Evolutionary conservation across 2,113 vertebrate genomes (phyloP).

Genomic region (Ceyx melanurus): DNA sequence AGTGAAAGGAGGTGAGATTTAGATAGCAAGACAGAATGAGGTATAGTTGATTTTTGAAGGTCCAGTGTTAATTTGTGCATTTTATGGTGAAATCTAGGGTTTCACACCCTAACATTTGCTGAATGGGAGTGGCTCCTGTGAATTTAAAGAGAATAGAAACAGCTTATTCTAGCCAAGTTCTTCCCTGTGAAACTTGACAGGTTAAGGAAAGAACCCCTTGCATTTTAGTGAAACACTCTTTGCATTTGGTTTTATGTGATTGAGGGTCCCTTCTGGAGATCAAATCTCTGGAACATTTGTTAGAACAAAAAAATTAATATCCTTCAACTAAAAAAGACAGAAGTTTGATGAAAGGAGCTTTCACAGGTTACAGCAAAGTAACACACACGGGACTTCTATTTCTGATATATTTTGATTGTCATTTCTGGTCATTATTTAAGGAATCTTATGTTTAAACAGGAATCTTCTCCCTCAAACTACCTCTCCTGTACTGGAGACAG

Average conservation of each 20-base stretch:
- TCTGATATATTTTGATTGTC: not conserved
- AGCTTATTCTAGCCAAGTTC: not conserved
- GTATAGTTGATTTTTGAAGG: not conserved
- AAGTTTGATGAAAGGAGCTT: not conserved
- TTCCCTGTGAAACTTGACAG: not conserved
- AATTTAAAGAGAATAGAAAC: not conserved
- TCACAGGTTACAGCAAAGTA: not conserved
- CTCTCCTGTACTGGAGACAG: not conserved
- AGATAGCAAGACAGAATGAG: not conserved
- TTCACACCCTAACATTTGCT: not conserved
- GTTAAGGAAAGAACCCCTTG: not conserved
- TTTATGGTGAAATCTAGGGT: not conserved
- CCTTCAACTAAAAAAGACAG: not conserved
- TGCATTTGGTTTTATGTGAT: slow-evolving; percentile 2
- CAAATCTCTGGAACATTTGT: slow-evolving; percentile 44
- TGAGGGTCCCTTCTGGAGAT: not conserved
- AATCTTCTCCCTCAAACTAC: not conserved
- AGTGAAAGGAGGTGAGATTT: not conserved
- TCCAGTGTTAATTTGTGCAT: not conserved
- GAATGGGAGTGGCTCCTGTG: not conserved
- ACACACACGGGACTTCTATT: not conserved
- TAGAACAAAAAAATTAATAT: not conserved
- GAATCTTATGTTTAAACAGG: not conserved
- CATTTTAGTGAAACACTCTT: not conserved
- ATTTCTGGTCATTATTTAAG: not conserved